Evolutionary conservation across 2,888 invertebrate genomes (phyloP).

Genomic region (Poecilus cupreus): DNA sequence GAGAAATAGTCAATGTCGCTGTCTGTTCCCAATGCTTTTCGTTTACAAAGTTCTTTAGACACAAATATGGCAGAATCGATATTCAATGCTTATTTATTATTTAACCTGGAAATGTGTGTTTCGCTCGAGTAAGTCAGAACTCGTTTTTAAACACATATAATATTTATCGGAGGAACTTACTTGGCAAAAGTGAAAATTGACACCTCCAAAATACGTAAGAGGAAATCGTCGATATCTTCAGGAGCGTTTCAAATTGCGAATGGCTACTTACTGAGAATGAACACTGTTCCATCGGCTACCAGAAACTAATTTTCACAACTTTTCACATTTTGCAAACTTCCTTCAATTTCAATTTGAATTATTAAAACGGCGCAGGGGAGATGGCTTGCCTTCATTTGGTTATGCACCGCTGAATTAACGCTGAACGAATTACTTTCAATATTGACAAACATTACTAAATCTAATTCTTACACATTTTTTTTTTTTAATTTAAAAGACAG

Average conservation of each 20-base stretch:
- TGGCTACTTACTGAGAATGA: not conserved
- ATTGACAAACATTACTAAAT: too few relatives aligned
- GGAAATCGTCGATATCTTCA: slow-evolving; percentile 33
- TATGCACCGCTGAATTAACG: not conserved
- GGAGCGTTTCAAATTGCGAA: not conserved
- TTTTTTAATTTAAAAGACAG: too few relatives aligned
- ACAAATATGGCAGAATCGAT: slow-evolving; percentile 38
- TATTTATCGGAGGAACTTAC: slow-evolving; percentile 46
- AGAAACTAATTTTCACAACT: slow-evolving; percentile 41
- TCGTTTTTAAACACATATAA: slow-evolving; percentile 46
- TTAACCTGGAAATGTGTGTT: slow-evolving; percentile 46
- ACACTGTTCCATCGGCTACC: slow-evolving; percentile 7
- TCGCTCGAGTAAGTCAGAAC: slow-evolving; percentile 45
- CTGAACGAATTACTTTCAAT: too few relatives aligned
- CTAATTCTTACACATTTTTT: too few relatives aligned
- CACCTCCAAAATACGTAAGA: slow-evolving; percentile 40
- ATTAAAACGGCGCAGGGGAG: slow-evolving; percentile 64
- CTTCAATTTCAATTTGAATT: slow-evolving; percentile 66
- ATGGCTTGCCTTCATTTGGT: not conserved
- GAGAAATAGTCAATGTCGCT: not conserved
- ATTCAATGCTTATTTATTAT: slow-evolving; percentile 49
- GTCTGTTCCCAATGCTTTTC: not conserved
- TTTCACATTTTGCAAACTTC: slow-evolving; percentile 52
- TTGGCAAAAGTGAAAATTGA: slow-evolving; percentile 50
- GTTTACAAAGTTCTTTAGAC: slow-evolving; percentile 14